Evolutionary conservation across 2,888 invertebrate species (phyloP).

Genomic region (Drosophila nr. perissopoda): DNA sequence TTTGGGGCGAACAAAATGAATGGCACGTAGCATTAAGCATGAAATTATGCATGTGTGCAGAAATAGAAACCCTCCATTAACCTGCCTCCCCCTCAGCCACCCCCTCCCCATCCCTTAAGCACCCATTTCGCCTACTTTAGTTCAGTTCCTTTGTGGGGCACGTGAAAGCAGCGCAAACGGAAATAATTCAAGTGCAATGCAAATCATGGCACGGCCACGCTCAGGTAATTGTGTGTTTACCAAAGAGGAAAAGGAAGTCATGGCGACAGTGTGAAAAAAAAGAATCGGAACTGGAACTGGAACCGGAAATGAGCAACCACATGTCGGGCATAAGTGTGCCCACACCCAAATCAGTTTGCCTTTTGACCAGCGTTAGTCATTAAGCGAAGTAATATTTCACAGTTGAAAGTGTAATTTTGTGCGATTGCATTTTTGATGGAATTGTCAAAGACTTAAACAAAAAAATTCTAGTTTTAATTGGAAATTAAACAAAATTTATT

Average conservation of each 20-base stretch:
- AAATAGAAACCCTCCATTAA: neutral
- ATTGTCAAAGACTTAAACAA: neutral
- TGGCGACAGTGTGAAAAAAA: conserved; percentile 8
- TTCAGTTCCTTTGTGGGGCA: conserved; percentile 13
- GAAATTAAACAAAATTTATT: neutral
- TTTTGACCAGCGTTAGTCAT: conserved; percentile 31
- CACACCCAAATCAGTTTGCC: conserved; percentile 38
- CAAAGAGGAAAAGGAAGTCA: conserved; percentile 60
- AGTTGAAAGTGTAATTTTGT: neutral
- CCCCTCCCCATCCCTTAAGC: neutral
- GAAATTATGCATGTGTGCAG: conserved; percentile 75
- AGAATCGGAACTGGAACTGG: conserved; percentile 7
- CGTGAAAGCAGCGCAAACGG: conserved; percentile 63
- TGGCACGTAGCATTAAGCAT: conserved; percentile 64
- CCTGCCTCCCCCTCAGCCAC: neutral
- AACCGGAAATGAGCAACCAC: conserved; percentile 69
- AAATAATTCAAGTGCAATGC: conserved; percentile 79
- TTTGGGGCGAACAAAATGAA: conserved; percentile 75
- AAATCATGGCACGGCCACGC: conserved; percentile 74
- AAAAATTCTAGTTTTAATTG: rapidly evolving
- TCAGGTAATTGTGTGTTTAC: conserved; percentile 76
- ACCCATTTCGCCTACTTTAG: neutral
- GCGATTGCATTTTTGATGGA: neutral
- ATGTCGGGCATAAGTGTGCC: conserved; percentile 52
- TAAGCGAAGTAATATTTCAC: conserved; percentile 1